Percentiles rank a stretch among this genome's conserved stretches.
phyloP scores from a whole-genome alignment of 2,113 vertebrate species.

The Myrmecophaga tridactyla region DNA sequence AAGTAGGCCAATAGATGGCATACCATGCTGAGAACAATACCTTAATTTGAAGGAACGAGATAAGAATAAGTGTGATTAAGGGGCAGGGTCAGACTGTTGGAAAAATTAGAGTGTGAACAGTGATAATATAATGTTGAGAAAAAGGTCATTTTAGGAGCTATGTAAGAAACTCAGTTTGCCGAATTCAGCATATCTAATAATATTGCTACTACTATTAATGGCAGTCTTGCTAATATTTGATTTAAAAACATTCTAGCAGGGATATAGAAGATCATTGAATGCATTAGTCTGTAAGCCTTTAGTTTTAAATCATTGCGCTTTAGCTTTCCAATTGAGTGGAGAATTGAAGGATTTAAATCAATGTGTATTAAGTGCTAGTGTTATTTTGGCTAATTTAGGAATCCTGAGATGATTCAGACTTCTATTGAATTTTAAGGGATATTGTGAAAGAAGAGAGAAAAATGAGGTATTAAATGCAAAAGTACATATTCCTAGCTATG shows the following conservation, averaged over 20 bases:
- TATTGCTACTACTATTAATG: background rate
- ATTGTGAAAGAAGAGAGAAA: conserved; percentile 29
- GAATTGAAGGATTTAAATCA: conserved; percentile 28
- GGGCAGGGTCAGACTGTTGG: background rate
- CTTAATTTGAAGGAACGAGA: background rate
- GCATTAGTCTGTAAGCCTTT: background rate
- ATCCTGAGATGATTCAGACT: conserved; percentile 40
- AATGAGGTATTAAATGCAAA: background rate
- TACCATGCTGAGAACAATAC: background rate
- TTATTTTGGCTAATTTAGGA: conserved; percentile 48
- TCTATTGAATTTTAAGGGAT: background rate
- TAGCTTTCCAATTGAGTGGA: conserved; percentile 36
- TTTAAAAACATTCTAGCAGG: conserved; percentile 23
- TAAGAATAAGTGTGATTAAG: background rate
- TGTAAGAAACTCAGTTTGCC: background rate
- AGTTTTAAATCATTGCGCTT: background rate
- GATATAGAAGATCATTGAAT: background rate
- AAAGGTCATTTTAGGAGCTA: background rate
- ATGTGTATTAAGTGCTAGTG: conserved; percentile 14
- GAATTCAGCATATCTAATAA: background rate
- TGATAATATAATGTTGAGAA: background rate
- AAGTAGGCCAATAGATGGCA: conserved; percentile 28
- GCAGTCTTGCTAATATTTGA: background rate
- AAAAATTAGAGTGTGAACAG: background rate
- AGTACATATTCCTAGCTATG: background rate